A percentile compares a stretch with the other conserved stretches of the same genome.
Conservation (phyloP, 2,888 invertebrate species). For the Thecophora atra region DNA sequence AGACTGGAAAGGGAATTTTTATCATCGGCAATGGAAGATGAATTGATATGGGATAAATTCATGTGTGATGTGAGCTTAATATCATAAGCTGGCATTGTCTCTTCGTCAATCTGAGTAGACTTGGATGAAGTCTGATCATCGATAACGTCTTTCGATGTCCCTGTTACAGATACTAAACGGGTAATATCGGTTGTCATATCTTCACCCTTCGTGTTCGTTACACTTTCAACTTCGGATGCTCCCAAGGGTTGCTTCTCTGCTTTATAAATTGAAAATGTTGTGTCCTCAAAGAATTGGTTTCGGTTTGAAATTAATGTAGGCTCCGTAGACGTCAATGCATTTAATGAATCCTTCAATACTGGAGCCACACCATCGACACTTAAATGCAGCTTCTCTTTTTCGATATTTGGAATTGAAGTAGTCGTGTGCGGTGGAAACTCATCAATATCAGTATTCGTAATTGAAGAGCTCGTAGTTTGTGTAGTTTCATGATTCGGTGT, state of each 20-base stretch:
- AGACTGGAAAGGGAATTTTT: conserved; percentile 30
- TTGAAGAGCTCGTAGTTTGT: background rate
- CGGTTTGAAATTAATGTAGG: too few relatives aligned
- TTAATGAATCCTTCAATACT: too few relatives aligned
- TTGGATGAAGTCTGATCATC: background rate
- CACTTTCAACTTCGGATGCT: too few relatives aligned
- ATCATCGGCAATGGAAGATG: conserved; percentile 9
- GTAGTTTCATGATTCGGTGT: background rate
- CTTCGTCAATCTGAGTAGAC: background rate
- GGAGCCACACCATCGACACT: too few relatives aligned
- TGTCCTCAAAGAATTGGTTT: too few relatives aligned
- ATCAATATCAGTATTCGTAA: background rate
- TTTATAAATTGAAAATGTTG: too few relatives aligned
- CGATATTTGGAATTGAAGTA: background rate
- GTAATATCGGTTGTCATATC: background rate
- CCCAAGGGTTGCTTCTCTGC: too few relatives aligned
- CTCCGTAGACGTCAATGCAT: too few relatives aligned
- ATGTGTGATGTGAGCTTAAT: background rate
- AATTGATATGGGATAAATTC: background rate
- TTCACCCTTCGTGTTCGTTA: background rate
- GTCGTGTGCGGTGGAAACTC: background rate
- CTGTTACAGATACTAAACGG: background rate
- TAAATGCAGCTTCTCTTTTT: background rate
- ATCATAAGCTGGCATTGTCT: background rate
- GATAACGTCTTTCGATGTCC: background rate